phyloP scores from a whole-genome alignment of 2,888 invertebrate species.

The Eupsilia transversa region DNA sequence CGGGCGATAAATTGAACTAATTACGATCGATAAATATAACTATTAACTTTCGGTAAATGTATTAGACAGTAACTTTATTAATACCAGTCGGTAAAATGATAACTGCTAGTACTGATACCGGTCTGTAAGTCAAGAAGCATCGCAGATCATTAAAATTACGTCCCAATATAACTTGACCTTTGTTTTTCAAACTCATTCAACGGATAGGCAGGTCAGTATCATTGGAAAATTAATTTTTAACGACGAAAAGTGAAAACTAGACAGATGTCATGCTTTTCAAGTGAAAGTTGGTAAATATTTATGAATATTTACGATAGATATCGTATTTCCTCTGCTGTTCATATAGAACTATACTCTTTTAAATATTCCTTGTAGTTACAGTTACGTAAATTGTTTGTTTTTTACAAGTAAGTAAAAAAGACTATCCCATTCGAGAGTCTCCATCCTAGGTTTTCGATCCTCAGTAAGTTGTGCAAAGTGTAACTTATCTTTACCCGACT shows the following conservation, averaged over 20 bases:
- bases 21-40: neutral
- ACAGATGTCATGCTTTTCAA: neutral
- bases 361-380: no score
- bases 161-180: neutral
- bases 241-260: constrained; percentile 19
- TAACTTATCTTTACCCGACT: no score
- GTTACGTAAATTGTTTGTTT: neutral
- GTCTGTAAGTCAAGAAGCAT: neutral
- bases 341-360: neutral
- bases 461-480: no score
- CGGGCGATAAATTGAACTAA: no score
- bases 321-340: neutral
- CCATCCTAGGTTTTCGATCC: no score
- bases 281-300: constrained; percentile 15
- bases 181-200: neutral
- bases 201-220: neutral
- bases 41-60: neutral
- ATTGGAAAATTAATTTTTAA: constrained; percentile 4
- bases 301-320: neutral
- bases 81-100: neutral
- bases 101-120: neutral
- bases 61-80: neutral
- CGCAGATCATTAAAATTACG: neutral
- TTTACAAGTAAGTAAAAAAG: no score
- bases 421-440: neutral